Base-by-base conservation (phyloP, 2,888 invertebrate genomes). In the Drosophila rubida region DNA sequence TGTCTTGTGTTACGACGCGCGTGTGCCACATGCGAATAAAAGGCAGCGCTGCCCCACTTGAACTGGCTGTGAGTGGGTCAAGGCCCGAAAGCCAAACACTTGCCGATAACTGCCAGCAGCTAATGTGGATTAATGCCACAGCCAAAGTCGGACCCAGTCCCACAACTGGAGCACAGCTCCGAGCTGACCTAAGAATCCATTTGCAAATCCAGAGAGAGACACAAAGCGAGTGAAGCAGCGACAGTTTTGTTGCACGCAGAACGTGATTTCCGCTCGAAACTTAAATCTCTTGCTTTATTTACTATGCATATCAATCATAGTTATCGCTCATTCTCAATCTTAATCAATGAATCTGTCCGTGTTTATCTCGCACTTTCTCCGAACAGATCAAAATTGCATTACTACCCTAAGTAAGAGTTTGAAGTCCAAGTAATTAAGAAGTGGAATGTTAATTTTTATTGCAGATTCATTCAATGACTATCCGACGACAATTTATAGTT, bases 41-140 rank as follows among this genome's bases (percentile, higher is more conserved):
- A 41, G 35, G n/a, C 23, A 62, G 19, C 53, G 42, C 37, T 53
- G 73, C 45, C 69, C 60, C 69, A 75, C 69, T 69, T 74, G 41
- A 61, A 51, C 25, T 62, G 62, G 64, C 46, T 72, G 54, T 48
- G 53, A 74, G 25, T 64, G 64, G 50, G 71, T 70, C 76, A 70
- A 72, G 64, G 75, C 60, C 13, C 22, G 16, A 39, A 55, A 45
- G 44, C 22, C 30, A 66, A 14, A 13, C n/a, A 32, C 4, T 14
- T 2, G 4, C 25, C 30, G 11, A 16, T 32, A 51, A 68, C 51
- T 51, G 25, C 2, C 2, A 16, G 11, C 2, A 16, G 11, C 60
- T 25, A 8, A 51, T 68, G 19, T n/a, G 14, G 22, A 50, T 49
- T 25, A 44, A 13, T 14, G 8, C 19, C n/a, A n/a, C 22, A 22